A percentile compares a stretch with the other conserved stretches of the same genome.
Evolutionary conservation across 2,888 invertebrate genomes (phyloP).

Genomic region (Leucoptera coffeella): DNA sequence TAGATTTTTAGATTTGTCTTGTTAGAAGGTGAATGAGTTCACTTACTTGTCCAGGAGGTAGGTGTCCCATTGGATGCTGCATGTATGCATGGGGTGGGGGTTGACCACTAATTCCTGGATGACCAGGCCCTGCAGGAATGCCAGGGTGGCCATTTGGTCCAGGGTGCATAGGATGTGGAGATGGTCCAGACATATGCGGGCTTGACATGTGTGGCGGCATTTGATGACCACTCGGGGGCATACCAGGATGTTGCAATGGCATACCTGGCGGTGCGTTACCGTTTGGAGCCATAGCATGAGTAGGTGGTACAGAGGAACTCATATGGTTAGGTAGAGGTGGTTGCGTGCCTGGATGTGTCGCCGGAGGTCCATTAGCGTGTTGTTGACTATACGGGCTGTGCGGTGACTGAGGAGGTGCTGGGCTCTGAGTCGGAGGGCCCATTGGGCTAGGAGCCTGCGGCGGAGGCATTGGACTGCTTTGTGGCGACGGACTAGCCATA

Average conservation of each 20-base stretch:
- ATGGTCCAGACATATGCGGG: constrained; percentile 32
- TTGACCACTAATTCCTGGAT: constrained; percentile 45
- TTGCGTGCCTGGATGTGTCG: constrained; percentile 28
- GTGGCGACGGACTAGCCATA: constrained; percentile 84
- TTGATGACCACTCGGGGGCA: constrained; percentile 34
- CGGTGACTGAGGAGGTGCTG: constrained; percentile 66
- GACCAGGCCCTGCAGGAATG: constrained; percentile 31
- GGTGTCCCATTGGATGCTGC: constrained; percentile 54
- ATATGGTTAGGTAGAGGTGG: constrained; percentile 45
- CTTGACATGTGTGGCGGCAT: constrained; percentile 43
- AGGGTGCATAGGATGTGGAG: constrained; percentile 32
- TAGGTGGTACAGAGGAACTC: constrained; percentile 29
- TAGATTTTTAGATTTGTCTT: no score
- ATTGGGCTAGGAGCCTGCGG: constrained; percentile 83
- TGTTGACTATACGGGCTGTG: constrained; percentile 63
- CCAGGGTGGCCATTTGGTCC: constrained; percentile 50
- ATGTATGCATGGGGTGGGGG: constrained; percentile 59
- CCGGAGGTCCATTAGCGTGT: constrained; percentile 53
- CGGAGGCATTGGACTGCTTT: constrained; percentile 81
- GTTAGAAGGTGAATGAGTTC: no score
- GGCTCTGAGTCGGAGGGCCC: constrained; percentile 80
- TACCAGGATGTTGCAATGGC: constrained; percentile 32
- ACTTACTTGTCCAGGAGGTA: constrained; percentile 43
- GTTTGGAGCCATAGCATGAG: constrained; percentile 25
- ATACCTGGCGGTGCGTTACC: constrained; percentile 33